A percentile compares a stretch with the other conserved stretches of the same genome.
phyloP scores from a whole-genome alignment of 2,888 invertebrate genomes.

The Dicranocentrus wangi region DNA sequence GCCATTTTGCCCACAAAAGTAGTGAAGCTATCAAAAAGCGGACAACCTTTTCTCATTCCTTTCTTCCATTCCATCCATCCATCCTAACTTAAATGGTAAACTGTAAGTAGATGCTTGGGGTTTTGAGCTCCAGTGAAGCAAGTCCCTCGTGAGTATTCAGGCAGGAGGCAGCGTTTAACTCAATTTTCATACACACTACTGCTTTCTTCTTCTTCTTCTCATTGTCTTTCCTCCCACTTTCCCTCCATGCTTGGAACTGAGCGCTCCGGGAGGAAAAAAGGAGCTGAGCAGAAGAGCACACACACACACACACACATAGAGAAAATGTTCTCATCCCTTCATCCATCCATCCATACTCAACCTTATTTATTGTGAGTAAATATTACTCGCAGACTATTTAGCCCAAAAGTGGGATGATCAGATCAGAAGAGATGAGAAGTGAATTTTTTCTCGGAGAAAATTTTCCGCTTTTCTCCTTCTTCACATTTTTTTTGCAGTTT shows the following conservation, averaged over 20 bases:
- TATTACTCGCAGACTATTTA: slow-evolving; percentile 1
- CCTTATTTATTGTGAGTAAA: slow-evolving; percentile 6
- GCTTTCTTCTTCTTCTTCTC: slow-evolving; percentile 50
- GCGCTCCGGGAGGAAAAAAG: slow-evolving; percentile 36
- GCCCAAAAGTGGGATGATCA: slow-evolving; percentile 15
- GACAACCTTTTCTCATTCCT: no score
- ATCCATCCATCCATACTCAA: neutral
- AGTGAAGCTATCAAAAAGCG: slow-evolving; percentile 10
- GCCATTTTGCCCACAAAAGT: no score
- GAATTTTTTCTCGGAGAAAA: slow-evolving; percentile 13
- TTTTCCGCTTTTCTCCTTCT: slow-evolving; percentile 34
- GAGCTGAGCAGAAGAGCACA: neutral
- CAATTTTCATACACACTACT: slow-evolving; percentile 71
- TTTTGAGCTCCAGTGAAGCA: slow-evolving; percentile 49
- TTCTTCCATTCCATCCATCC: no score
- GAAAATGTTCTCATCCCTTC: no score
- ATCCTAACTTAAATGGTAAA: neutral
- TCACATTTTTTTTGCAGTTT: slow-evolving; percentile 17
- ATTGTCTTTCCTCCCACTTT: neutral
- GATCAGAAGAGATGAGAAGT: neutral
- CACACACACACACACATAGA: neutral
- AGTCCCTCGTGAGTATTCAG: slow-evolving; percentile 68
- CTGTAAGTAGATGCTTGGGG: slow-evolving; percentile 22
- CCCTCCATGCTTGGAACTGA: slow-evolving; percentile 1
- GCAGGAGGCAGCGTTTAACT: slow-evolving; percentile 71